phyloP scores from a whole-genome alignment of 2,888 invertebrate species.

The Zygogramma bicolorata region DNA sequence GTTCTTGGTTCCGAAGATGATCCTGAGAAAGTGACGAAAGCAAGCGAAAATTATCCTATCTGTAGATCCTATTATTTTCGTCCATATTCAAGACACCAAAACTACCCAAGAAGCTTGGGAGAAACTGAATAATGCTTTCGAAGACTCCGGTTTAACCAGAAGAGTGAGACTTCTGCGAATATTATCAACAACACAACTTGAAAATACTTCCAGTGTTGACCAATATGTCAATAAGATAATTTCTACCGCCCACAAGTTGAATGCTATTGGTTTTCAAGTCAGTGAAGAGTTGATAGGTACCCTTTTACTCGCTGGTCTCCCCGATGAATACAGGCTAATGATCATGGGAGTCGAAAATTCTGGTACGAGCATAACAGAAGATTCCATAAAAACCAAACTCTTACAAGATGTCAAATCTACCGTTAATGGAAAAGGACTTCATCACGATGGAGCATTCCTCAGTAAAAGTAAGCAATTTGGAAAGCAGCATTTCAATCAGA shows the following conservation, averaged over 20 bases:
- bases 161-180: neutral
- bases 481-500: neutral
- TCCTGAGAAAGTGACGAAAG: neutral
- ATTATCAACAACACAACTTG: neutral
- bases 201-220: neutral
- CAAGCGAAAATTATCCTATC: neutral
- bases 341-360: slow-evolving; percentile 53
- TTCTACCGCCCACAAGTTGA: slow-evolving; percentile 50
- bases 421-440: neutral
- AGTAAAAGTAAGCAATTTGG: neutral
- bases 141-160: neutral
- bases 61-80: too few species aligned
- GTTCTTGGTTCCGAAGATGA: neutral
- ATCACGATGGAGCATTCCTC: neutral
- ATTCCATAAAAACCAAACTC: slow-evolving; percentile 53
- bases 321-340: slow-evolving; percentile 54
- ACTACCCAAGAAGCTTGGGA: neutral
- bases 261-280: slow-evolving; percentile 6
- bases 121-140: neutral
- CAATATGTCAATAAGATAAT: neutral
- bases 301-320: slow-evolving; percentile 54
- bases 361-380: slow-evolving; percentile 48
- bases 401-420: neutral
- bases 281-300: slow-evolving; percentile 56
- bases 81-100: neutral